These are phyloP conservation scores for Xylophagus ater DNA, from an alignment of 2,888 invertebrate genomes.

Conservation along the genomic window DNA sequence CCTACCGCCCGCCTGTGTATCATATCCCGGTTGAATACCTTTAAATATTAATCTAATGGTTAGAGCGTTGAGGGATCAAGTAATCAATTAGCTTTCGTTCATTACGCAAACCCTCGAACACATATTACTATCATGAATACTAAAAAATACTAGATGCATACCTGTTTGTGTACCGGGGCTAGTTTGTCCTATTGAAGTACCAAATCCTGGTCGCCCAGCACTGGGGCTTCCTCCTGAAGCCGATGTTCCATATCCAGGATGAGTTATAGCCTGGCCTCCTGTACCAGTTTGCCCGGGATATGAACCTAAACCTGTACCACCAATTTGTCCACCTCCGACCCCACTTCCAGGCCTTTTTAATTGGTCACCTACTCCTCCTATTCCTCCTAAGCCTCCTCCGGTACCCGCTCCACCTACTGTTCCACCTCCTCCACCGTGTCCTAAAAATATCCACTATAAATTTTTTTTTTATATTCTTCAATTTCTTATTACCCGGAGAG, in stretches of 20 bases:
- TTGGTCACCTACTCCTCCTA: not conserved
- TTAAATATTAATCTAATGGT: no score
- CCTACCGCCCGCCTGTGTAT: not conserved
- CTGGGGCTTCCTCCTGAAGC: not conserved
- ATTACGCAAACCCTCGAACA: no score
- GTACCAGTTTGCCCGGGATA: not conserved
- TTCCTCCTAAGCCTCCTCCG: not conserved
- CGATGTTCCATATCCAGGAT: not conserved
- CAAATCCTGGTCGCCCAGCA: no score
- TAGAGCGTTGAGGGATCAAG: no score
- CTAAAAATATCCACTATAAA: not conserved
- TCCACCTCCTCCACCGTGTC: conserved; percentile 1
- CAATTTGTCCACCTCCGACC: not conserved
- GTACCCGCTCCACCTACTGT: not conserved
- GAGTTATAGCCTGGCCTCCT: no score
- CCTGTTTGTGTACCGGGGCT: not conserved
- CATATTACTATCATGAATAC: no score
- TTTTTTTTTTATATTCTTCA: no score
- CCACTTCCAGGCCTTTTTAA: not conserved
- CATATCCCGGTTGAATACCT: not conserved
- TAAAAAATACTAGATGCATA: no score
- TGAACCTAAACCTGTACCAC: not conserved
- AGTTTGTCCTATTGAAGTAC: no score
- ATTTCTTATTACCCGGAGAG: not conserved
- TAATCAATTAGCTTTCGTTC: no score